phyloP scores from a whole-genome alignment of 2,888 invertebrate genomes.

The Megamerina dolium region DNA sequence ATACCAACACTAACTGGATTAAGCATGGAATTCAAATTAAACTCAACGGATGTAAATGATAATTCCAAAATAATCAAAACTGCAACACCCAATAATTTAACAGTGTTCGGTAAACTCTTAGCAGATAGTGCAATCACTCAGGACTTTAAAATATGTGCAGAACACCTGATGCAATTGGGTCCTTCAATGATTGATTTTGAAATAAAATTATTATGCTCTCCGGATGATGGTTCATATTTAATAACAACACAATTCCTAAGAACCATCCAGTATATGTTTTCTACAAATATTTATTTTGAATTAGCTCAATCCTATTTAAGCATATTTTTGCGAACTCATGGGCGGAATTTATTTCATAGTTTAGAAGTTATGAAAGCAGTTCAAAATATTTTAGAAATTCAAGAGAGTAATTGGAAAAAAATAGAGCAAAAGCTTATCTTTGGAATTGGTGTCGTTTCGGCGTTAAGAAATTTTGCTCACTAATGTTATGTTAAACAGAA shows the following conservation, averaged over 20 bases:
- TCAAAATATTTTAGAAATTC: conserved; percentile 55
- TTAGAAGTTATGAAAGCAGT: conserved; percentile 55
- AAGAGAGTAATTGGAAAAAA: conserved; percentile 59
- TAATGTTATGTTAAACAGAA: too few relatives aligned
- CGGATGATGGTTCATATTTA: conserved; percentile 63
- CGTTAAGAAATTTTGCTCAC: conserved; percentile 58
- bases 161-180: conserved; percentile 55
- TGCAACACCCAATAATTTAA: conserved; percentile 59
- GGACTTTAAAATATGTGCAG: conserved; percentile 51
- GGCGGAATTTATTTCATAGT: conserved; percentile 55
- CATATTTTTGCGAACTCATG: conserved; percentile 78
- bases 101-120: conserved; percentile 63
- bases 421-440: conserved; percentile 67
- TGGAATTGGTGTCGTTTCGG: conserved; percentile 68
- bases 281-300: conserved; percentile 78
- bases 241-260: conserved; percentile 74
- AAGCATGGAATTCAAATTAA: conserved; percentile 73
- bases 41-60: conserved; percentile 42
- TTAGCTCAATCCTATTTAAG: conserved; percentile 83
- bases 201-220: conserved; percentile 70
- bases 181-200: conserved; percentile 85
- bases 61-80: conserved; percentile 55
- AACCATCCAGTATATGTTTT: conserved; percentile 65
- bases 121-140: conserved; percentile 47
- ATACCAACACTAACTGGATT: conserved; percentile 83